Evolutionary conservation across 53 echinoderm and acorn worm genomes (phyloP), one percentile per base, ranked within the genome.

Genomic region (Henricia sp.): DNA sequence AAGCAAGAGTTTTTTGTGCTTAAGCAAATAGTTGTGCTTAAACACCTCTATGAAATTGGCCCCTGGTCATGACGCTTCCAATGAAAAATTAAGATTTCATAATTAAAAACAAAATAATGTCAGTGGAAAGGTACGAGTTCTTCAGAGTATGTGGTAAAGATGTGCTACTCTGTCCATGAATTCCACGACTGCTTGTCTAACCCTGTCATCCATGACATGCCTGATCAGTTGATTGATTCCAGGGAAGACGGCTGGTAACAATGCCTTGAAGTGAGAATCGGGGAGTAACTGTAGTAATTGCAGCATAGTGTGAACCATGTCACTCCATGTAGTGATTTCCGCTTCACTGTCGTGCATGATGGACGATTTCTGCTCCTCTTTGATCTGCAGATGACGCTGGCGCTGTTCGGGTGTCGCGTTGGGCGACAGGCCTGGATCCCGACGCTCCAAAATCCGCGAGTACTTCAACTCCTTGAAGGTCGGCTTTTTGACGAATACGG

Each of bases 391-490:
- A n/a, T 92, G 88, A 39, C 94, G 88, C 41, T 88, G 87, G 37
- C 94, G 86, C 90, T 94, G 94, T 82, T 88, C 90, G 6, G 91
- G 84, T 0, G 92, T 85, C 21, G 83, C 54, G 35, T 65, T 27
- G 19, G 56, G 68, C 9, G 82, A 39, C 21, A 52, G 27, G 23
- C 25, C 70, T 21, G 66, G 51, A 3, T 84, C 70, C 37, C 85
- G 83, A 29, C 89, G 70, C 55, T 93, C 76, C 60, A 92, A 36
- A 59, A 63, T 68, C 56, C 83, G 90, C 42, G 90, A 83, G 67
- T 94, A 94, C 70, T 91, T 99, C 89, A 88, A 86, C 83, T 99
- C 99, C 70, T 99, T 99, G 82, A 88, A 99, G 14, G 99, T 94
- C 14, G 99, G 90, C 83, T 94, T 99, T 77, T 94, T 99, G 57